Conservation (phyloP, 2,113 vertebrate species). For the Murina feae region DNA sequence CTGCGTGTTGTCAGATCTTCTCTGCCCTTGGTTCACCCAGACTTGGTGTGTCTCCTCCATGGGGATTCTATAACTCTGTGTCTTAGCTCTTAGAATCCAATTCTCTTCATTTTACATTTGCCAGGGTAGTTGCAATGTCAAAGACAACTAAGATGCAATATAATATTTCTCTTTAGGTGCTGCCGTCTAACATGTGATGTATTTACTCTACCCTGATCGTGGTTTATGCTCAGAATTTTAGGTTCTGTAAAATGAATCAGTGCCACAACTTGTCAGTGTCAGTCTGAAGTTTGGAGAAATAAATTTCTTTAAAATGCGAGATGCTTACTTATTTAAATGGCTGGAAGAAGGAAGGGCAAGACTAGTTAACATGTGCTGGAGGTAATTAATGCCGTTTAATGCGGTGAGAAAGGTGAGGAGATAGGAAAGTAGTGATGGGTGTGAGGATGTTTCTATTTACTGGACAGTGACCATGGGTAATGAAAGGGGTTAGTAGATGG, state of each 20-base stretch:
- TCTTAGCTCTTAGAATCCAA: neutral
- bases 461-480: conserved; percentile 1
- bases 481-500: neutral
- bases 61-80: neutral
- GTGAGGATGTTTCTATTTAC: neutral
- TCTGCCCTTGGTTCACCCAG: neutral
- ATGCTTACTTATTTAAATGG: conserved; percentile 55
- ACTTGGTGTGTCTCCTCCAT: neutral
- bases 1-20: neutral
- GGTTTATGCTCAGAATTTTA: conserved; percentile 46
- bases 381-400: conserved; percentile 44
- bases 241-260: conserved; percentile 51
- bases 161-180: conserved; percentile 41
- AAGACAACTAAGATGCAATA: conserved; percentile 1
- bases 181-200: conserved; percentile 26
- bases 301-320: conserved; percentile 50
- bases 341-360: conserved; percentile 39
- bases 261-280: conserved; percentile 43
- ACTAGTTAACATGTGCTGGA: conserved; percentile 13
- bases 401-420: neutral
- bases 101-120: conserved; percentile 31
- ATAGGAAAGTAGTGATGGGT: neutral
- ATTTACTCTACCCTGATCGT: conserved; percentile 46
- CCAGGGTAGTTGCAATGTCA: neutral
- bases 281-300: conserved; percentile 53